These are phyloP conservation scores for Porites lobata DNA, from an alignment of 92 coral and sea anemone genomes.

Conservation along the genomic window DNA sequence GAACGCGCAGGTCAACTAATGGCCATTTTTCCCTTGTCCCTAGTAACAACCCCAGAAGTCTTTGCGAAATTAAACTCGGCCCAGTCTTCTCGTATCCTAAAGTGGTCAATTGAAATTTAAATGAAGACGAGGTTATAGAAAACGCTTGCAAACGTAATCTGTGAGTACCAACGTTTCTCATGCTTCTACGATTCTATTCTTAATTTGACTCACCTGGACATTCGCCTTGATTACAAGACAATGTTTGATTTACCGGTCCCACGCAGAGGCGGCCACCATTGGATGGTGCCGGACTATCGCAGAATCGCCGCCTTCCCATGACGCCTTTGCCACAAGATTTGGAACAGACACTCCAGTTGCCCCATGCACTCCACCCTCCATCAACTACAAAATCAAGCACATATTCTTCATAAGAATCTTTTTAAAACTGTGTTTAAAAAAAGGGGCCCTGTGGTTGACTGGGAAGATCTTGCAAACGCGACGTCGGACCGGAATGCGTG, in stretches of 20 bases:
- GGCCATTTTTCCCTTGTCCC: too few relatives aligned
- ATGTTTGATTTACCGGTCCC: conserved; percentile 86
- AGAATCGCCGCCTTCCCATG: conserved; percentile 77
- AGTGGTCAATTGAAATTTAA: too few relatives aligned
- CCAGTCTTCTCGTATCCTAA: too few relatives aligned
- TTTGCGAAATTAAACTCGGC: too few relatives aligned
- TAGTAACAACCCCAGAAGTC: too few relatives aligned
- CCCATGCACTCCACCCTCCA: conserved; percentile 95
- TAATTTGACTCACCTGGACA: conserved; percentile 84
- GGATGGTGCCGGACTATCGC: conserved; percentile 86
- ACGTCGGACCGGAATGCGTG: too few relatives aligned
- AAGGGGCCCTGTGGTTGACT: too few relatives aligned
- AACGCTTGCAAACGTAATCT: neutral
- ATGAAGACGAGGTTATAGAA: too few relatives aligned
- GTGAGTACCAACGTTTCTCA: neutral
- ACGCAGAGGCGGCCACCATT: conserved; percentile 87
- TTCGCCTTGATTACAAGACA: conserved; percentile 79
- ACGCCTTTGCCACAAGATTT: conserved; percentile 88
- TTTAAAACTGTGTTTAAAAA: too few relatives aligned
- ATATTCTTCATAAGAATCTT: too few relatives aligned
- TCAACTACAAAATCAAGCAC: conserved; percentile 61
- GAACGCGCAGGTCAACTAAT: too few relatives aligned
- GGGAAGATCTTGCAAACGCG: too few relatives aligned
- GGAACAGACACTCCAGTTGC: conserved; percentile 88
- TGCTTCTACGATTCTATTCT: neutral